These are phyloP conservation scores for Polypedilum pembai DNA, from an alignment of 1,140 invertebrate species.

Conservation along the genomic window DNA sequence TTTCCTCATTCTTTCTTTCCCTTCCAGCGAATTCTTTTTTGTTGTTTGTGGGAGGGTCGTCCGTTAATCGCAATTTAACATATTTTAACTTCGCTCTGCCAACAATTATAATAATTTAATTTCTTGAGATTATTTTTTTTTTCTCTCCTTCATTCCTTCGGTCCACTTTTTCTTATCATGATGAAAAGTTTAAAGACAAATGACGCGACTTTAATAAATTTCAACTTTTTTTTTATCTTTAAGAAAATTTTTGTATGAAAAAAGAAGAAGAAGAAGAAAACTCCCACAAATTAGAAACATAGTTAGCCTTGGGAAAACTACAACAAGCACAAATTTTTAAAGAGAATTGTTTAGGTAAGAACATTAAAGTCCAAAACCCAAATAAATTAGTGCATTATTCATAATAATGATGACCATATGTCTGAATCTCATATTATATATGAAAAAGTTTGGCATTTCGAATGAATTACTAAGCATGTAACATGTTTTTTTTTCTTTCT, in stretches of 20 bases:
- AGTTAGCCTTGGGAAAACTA: too few species aligned
- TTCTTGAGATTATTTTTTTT: neutral
- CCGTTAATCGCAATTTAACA: neutral
- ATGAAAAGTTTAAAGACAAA: constrained; percentile 8
- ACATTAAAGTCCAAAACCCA: neutral
- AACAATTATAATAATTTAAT: too few species aligned
- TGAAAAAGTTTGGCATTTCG: constrained; percentile 12
- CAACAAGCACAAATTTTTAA: too few species aligned
- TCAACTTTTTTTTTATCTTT: too few species aligned
- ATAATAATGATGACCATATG: constrained; percentile 18
- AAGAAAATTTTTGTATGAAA: neutral
- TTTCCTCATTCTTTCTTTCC: neutral
- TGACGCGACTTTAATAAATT: neutral
- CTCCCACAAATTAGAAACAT: too few species aligned
- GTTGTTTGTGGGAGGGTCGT: neutral
- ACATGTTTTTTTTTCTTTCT: constrained; percentile 20
- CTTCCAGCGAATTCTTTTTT: neutral
- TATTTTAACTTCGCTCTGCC: neutral
- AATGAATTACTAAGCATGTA: neutral
- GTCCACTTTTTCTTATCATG: constrained; percentile 8
- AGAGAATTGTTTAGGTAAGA: too few species aligned
- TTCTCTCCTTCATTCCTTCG: too few species aligned
- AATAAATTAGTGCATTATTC: constrained; percentile 19
- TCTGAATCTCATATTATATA: constrained; percentile 19
- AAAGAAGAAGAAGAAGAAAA: neutral